Conservation (phyloP, 2,113 vertebrate species). For the Hydropotes inermis region DNA sequence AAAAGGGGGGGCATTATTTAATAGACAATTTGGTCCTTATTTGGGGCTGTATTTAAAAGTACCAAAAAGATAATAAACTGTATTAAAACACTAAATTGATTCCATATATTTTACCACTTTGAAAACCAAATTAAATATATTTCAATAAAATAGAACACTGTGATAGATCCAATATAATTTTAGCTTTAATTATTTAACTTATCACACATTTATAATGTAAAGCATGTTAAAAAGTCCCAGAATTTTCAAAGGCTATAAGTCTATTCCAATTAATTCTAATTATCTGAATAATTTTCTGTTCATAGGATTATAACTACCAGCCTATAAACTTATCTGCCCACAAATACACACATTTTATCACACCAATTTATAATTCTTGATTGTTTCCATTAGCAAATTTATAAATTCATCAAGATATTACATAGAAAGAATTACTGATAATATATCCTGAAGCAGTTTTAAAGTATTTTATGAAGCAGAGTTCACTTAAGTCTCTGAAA, state of each 20-base stretch:
- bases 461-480: neutral
- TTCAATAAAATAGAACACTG: neutral
- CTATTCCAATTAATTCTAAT: constrained; percentile 38
- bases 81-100: constrained; percentile 1
- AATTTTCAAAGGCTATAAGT: constrained; percentile 21
- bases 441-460: neutral
- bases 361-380: neutral
- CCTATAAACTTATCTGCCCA: neutral
- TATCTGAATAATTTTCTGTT: constrained; percentile 4
- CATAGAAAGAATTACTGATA: neutral
- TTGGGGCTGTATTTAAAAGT: neutral
- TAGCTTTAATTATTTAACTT: neutral
- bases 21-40: neutral
- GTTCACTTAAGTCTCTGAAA: neutral
- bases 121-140: neutral
- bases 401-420: constrained; percentile 24
- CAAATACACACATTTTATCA: neutral
- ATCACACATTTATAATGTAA: neutral
- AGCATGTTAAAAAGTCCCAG: neutral
- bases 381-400: neutral
- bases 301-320: neutral
- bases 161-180: neutral
- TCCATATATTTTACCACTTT: neutral
- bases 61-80: neutral
- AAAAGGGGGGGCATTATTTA: neutral